A percentile compares a stretch with the other conserved stretches of the same genome.
Conservation (phyloP, 2,797 vertebrate species). For the Melanogrammus aeglefinus region DNA sequence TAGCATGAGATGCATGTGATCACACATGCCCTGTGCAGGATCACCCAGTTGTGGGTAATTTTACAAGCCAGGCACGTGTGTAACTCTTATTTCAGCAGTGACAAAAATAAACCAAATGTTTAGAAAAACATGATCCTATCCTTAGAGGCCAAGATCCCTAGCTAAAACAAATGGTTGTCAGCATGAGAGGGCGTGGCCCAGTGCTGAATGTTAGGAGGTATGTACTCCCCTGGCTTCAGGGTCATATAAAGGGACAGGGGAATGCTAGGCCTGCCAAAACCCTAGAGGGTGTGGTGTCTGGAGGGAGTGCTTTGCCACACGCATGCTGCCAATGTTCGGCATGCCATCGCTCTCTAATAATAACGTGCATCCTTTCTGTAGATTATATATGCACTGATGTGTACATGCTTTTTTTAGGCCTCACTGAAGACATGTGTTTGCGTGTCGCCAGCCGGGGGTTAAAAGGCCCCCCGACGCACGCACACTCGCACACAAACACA, state of each 20-base stretch:
- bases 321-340: conserved; percentile 51
- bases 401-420: conserved; percentile 23
- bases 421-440: conserved; percentile 32
- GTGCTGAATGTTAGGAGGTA: conserved; percentile 57
- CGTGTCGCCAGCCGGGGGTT: conserved; percentile 4
- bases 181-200: conserved; percentile 59
- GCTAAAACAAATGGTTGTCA: conserved; percentile 57
- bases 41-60: conserved; percentile 25
- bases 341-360: conserved; percentile 54
- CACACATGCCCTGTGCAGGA: neutral
- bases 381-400: conserved; percentile 42
- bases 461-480: neutral
- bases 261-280: conserved; percentile 57
- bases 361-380: conserved; percentile 21
- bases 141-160: conserved; percentile 32
- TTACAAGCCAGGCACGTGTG: conserved; percentile 31
- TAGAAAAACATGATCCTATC: conserved; percentile 47
- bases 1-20: conserved; percentile 29
- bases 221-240: conserved; percentile 43
- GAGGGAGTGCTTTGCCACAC: conserved; percentile 46
- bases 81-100: conserved; percentile 19
- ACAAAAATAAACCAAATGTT: conserved; percentile 44
- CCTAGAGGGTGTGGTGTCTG: conserved; percentile 60
- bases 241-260: conserved; percentile 64
- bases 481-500: too few species aligned